phyloP scores from a whole-genome alignment of 2,888 invertebrate genomes.

The Zhengitettix transpicula region DNA sequence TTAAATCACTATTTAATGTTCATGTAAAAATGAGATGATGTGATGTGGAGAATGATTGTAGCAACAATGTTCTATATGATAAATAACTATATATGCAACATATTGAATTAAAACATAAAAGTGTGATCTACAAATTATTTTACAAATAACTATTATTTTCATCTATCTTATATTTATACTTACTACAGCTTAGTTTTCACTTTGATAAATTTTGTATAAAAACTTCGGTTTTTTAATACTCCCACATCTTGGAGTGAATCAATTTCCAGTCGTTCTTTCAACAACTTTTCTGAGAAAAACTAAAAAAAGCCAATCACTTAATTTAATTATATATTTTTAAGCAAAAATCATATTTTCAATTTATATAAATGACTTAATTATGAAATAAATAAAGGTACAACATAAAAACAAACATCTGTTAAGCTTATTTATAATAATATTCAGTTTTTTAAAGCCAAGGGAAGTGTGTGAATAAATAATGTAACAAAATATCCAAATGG shows the following conservation, averaged over 20 bases:
- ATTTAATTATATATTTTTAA: neutral
- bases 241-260: slow-evolving; percentile 87
- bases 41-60: too few relatives aligned
- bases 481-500: too few relatives aligned
- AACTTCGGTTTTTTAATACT: slow-evolving; percentile 73
- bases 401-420: neutral
- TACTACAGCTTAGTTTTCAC: slow-evolving; percentile 96
- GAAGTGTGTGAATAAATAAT: too few relatives aligned
- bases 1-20: too few relatives aligned
- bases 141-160: too few relatives aligned
- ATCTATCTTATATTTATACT: slow-evolving; percentile 29
- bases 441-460: too few relatives aligned
- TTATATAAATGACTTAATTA: neutral
- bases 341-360: neutral
- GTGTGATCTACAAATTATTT: too few relatives aligned
- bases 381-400: slow-evolving; percentile 2
- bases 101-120: too few relatives aligned
- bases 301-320: slow-evolving; percentile 20
- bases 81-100: too few relatives aligned
- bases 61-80: too few relatives aligned
- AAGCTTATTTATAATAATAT: too few relatives aligned
- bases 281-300: slow-evolving; percentile 63
- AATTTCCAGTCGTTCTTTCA: slow-evolving; percentile 85
- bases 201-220: slow-evolving; percentile 91
- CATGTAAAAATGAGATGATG: too few relatives aligned